Evolutionary conservation across 2,113 vertebrate genomes (phyloP).

Genomic region (Acrocephalus arundinaceus): DNA sequence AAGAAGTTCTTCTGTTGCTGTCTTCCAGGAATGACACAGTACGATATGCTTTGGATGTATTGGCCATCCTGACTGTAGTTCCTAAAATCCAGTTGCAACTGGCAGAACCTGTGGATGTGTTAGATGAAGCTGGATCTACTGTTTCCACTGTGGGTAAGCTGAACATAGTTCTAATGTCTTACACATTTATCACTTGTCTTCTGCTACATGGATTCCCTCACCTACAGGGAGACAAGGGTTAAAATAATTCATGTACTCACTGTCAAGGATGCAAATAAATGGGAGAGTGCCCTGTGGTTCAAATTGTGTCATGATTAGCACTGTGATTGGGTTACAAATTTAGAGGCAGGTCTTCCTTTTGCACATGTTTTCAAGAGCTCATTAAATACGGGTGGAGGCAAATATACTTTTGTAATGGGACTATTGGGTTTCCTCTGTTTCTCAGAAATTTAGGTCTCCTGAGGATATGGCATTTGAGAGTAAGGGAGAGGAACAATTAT

Average conservation of each 20-base stretch:
- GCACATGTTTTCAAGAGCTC: not conserved
- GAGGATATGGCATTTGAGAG: not conserved
- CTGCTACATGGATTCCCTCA: not conserved
- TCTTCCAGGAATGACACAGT: constrained; percentile 92
- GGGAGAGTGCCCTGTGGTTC: not conserved
- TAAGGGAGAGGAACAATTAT: not conserved
- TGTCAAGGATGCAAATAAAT: not conserved
- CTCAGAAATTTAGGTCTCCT: not conserved
- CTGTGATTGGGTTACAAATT: not conserved
- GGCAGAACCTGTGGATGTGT: constrained; percentile 91
- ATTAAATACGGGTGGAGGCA: not conserved
- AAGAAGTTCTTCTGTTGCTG: not conserved
- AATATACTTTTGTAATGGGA: not conserved
- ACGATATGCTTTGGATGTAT: constrained; percentile 93
- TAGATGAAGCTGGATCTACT: constrained; percentile 91
- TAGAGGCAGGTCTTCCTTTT: not conserved
- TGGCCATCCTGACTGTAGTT: constrained; percentile 96
- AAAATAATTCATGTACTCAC: not conserved
- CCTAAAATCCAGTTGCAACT: constrained; percentile 95
- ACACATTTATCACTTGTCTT: not conserved
- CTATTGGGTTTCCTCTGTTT: not conserved
- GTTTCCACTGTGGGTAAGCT: constrained; percentile 93
- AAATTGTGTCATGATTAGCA: not conserved
- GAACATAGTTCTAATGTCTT: not conserved
- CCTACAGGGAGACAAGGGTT: not conserved